Conservation (phyloP, 2,113 vertebrate species). For the Columba janthina region DNA sequence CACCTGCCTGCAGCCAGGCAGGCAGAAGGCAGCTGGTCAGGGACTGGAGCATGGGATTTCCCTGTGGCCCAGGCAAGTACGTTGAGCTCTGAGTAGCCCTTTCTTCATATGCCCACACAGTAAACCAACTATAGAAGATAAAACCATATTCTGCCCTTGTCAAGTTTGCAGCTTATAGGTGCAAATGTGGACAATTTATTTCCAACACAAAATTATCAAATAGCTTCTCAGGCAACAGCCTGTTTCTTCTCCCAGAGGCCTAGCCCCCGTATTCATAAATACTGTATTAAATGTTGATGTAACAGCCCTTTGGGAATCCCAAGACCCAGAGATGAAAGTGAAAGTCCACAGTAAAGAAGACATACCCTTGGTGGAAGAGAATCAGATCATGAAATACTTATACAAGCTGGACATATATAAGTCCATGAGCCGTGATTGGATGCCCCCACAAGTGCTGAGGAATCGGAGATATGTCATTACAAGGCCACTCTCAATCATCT, state of each 20-base stretch:
- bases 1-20: neutral
- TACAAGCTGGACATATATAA: neutral
- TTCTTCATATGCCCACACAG: neutral
- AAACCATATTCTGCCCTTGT: neutral
- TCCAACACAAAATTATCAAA: neutral
- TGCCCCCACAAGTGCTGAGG: neutral
- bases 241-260: neutral
- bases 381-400: neutral
- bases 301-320: neutral
- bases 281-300: neutral
- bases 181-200: neutral
- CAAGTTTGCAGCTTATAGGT: neutral
- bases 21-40: neutral
- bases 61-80: neutral
- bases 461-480: neutral
- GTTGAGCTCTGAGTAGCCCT: neutral
- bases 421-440: neutral
- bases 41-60: neutral
- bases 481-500: neutral
- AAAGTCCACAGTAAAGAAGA: neutral
- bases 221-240: neutral
- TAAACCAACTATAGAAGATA: neutral
- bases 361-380: neutral
- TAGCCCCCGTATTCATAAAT: neutral
- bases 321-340: neutral